Base-by-base conservation (phyloP, 2,113 vertebrate genomes). In the Hiodon alosoides region DNA sequence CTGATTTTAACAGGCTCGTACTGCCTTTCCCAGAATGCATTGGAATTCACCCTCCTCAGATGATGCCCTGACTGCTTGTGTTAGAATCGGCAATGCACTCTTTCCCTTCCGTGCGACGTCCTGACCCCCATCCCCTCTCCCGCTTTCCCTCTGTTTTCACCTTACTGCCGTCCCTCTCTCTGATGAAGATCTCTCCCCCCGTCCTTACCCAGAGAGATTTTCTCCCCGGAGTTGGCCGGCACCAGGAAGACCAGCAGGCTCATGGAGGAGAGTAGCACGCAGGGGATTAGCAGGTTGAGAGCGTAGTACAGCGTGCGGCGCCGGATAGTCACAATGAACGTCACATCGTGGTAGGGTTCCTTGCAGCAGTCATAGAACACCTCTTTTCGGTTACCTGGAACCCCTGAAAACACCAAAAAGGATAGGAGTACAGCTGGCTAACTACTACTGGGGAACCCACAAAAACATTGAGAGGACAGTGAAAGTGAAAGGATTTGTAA, bases 151-250 rank as follows among this genome's bases (percentile, higher is more conserved):
- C 13, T 54, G 7, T 16, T 17, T 31, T 57, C 68, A 4, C 52
- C 67, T 74, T 71, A 52, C 52, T 68, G 17, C 59, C 31, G 53
- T 71, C 75, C 59, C 7, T n/a, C 74, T 77, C 73, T 71, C 58
- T 57, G 58, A 71, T 31, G 53, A 69, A 64, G 58, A n/a, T 67
- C 17, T 17, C 68, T 71, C 72, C 53, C 14, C 17, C 76, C 77
- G 10, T 60, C 48, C 88, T 89, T 82, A 92, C 90, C 93, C 85
- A 93, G 83, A 54, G 91, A 91, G 82, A 91, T 92, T 87, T 93
- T 93, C 86, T 94, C 93, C 67, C 91, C 92, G 3, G 92, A 91
- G 79, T 92, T 92, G 4, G 89, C 92, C 4, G 93, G 93, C 66
- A 93, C 88, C 82, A 93, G 88, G 69, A 92, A 93, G 75, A 91